phyloP scores from a whole-genome alignment of 1,140 invertebrate species.

The Orchesella cincta region DNA sequence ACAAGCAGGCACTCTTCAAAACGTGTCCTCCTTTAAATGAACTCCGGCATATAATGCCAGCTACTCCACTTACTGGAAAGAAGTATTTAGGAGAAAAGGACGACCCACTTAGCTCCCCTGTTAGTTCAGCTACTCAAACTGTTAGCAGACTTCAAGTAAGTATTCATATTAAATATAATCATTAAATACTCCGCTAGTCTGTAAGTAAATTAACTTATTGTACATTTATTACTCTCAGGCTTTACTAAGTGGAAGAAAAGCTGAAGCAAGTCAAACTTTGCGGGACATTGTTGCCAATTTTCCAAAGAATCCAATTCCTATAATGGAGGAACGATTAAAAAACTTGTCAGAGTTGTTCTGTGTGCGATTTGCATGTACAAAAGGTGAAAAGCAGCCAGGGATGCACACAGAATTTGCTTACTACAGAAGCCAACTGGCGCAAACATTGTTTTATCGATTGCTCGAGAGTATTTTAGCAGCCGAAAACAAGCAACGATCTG shows the following conservation, averaged over 20 bases:
- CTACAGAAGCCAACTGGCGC: slow-evolving; percentile 72
- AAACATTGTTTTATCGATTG: slow-evolving; percentile 82
- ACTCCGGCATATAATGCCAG: slow-evolving; percentile 65
- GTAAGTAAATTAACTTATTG: neutral
- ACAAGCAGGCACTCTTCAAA: slow-evolving; percentile 37
- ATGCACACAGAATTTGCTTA: slow-evolving; percentile 68
- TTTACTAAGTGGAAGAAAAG: slow-evolving; percentile 68
- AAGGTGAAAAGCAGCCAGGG: slow-evolving; percentile 57
- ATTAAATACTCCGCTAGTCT: too few species aligned
- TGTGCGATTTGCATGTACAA: slow-evolving; percentile 61
- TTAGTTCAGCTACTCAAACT: slow-evolving; percentile 81
- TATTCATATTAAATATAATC: neutral
- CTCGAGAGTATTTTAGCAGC: slow-evolving; percentile 81
- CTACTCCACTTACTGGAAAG: slow-evolving; percentile 84
- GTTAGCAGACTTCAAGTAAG: slow-evolving; percentile 67
- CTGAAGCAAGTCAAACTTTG: slow-evolving; percentile 68
- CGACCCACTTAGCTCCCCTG: slow-evolving; percentile 65
- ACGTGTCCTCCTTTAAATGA: slow-evolving; percentile 50
- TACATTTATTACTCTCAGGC: slow-evolving; percentile 60
- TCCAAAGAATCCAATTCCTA: slow-evolving; percentile 60
- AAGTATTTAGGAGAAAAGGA: slow-evolving; percentile 73
- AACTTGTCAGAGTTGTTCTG: slow-evolving; percentile 70
- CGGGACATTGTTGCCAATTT: slow-evolving; percentile 65
- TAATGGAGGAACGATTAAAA: slow-evolving; percentile 63
- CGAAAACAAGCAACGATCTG: slow-evolving; percentile 64